Evolutionary conservation across 2,797 vertebrate genomes (phyloP).

Genomic region (Oreortyx pictus): DNA sequence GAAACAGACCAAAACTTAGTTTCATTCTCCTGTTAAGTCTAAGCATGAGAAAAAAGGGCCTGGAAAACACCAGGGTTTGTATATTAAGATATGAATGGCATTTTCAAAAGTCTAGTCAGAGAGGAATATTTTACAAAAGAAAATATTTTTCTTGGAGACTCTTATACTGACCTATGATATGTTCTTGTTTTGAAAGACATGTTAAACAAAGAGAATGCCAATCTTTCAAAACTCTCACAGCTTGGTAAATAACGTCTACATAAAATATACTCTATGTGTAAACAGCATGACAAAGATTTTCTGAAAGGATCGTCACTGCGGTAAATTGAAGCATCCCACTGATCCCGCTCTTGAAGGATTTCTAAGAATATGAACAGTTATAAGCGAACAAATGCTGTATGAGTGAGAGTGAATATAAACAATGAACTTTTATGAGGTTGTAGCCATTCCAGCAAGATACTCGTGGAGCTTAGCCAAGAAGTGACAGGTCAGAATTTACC

Average conservation of each 20-base stretch:
- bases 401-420: conserved; percentile 56
- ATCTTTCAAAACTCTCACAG: conserved; percentile 68
- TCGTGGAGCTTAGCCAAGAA: conserved; percentile 78
- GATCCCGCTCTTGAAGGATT: conserved; percentile 75
- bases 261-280: conserved; percentile 74
- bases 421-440: conserved; percentile 68
- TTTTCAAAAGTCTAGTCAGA: conserved; percentile 19
- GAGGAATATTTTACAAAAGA: not conserved
- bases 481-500: conserved; percentile 70
- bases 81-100: not conserved
- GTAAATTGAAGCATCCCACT: conserved; percentile 74
- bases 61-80: not conserved
- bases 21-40: not conserved
- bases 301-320: conserved; percentile 71
- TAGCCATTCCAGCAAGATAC: conserved; percentile 64
- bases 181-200: conserved; percentile 49
- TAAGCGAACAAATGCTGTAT: conserved; percentile 60
- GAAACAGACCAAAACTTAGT: not conserved
- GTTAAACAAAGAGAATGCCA: conserved; percentile 71
- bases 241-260: conserved; percentile 76
- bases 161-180: conserved; percentile 48
- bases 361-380: conserved; percentile 66
- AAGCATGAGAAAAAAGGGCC: not conserved
- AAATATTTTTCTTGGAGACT: conserved; percentile 47
- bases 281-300: conserved; percentile 72